Conservation (phyloP, 2,888 invertebrate genomes). For the Brachypalpus laphriformis region DNA sequence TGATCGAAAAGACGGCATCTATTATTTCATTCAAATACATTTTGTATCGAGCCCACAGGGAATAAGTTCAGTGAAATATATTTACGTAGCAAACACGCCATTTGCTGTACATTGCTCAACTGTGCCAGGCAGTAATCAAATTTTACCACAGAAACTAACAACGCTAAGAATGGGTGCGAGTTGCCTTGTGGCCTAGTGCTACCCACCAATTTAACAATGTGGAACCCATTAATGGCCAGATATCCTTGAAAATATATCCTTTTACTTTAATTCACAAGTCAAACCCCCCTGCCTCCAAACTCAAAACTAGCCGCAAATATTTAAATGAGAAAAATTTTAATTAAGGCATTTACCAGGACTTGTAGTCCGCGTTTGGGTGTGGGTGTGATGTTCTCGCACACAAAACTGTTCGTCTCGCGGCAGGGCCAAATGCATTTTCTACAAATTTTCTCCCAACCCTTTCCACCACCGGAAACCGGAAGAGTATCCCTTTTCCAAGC, state of each 20-base stretch:
- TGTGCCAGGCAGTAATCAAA: conserved; percentile 36
- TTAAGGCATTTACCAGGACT: conserved; percentile 51
- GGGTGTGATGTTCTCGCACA: background rate
- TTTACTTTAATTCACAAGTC: background rate
- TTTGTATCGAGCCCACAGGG: no score
- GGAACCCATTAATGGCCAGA: conserved; percentile 23
- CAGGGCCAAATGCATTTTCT: conserved; percentile 25
- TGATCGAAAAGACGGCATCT: no score
- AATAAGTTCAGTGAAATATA: no score
- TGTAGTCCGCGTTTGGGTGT: background rate
- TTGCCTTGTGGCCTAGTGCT: background rate
- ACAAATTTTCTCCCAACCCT: background rate
- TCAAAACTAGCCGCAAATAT: conserved; percentile 49
- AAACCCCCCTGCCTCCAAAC: background rate
- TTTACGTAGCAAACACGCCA: no score
- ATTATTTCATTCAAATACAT: no score
- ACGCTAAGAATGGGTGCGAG: background rate
- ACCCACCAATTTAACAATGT: conserved; percentile 20
- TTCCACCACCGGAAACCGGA: background rate
- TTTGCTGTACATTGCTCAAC: background rate
- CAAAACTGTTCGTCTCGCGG: background rate
- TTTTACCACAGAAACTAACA: conserved; percentile 5
- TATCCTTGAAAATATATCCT: background rate
- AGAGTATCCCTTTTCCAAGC: background rate
- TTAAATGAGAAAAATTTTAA: conserved; percentile 67